Conservation (phyloP, 2,113 vertebrate species). For the Galemys pyrenaicus region DNA sequence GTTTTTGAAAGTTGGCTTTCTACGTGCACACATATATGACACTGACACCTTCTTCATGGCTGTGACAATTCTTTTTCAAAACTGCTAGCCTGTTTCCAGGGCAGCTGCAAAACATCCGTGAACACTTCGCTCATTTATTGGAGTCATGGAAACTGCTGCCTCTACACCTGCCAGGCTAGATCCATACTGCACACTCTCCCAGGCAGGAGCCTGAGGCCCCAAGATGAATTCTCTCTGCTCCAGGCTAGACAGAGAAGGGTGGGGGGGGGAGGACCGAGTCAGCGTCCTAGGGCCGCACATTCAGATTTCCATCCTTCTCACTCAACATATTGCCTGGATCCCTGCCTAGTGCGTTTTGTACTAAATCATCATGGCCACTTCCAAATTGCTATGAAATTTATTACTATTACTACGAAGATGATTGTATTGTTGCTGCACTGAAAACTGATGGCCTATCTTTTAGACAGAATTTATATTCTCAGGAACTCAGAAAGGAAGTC, state of each 20-base stretch:
- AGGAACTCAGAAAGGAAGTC: not conserved
- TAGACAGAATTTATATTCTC: not conserved
- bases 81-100: slow-evolving; percentile 57
- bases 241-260: not conserved
- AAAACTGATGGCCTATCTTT: not conserved
- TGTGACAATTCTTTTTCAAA: slow-evolving; percentile 35
- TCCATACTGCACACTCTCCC: not conserved
- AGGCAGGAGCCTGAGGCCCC: not conserved
- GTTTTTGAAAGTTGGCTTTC: not conserved
- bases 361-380: not conserved
- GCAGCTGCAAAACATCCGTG: slow-evolving; percentile 51
- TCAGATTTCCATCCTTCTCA: not conserved
- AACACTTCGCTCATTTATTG: slow-evolving; percentile 43
- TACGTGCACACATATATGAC: not conserved
- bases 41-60: slow-evolving; percentile 16
- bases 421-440: not conserved
- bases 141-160: slow-evolving; percentile 42
- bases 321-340: not conserved
- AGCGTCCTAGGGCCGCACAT: not conserved
- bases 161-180: slow-evolving; percentile 43
- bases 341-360: not conserved
- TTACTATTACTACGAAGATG: not conserved
- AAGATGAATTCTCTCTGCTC: not conserved
- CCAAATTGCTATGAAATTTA: not conserved
- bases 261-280: too few relatives aligned